A percentile compares a stretch with the other conserved stretches of the same genome.
Conservation (phyloP, 37 sponge, comb jelly and placozoan species). For the Aplysina aerophoba region DNA sequence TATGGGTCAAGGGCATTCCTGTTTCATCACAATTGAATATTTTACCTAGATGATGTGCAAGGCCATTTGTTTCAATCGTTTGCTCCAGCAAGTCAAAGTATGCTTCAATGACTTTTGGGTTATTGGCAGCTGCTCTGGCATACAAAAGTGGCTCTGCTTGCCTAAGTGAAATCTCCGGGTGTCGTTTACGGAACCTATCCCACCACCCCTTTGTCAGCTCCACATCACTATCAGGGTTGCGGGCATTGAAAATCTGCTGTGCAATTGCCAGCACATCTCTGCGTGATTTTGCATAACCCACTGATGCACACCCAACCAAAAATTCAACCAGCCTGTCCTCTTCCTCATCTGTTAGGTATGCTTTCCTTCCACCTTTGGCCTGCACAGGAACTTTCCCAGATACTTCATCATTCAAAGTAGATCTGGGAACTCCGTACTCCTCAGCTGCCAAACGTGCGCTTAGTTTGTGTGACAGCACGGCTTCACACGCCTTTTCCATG, state of each 20-base stretch:
- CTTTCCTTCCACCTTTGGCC: neutral
- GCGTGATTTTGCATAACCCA: neutral
- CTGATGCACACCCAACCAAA: constrained; percentile 1
- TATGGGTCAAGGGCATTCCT: constrained; percentile 34
- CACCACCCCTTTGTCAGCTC: constrained; percentile 41
- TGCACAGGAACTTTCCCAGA: neutral
- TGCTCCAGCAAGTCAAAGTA: constrained; percentile 51
- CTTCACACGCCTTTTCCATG: too few relatives aligned
- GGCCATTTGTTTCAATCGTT: constrained; percentile 29
- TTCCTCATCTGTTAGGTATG: neutral
- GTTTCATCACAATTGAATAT: constrained; percentile 53
- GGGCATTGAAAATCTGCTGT: constrained; percentile 3
- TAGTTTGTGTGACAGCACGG: neutral
- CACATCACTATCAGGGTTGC: neutral
- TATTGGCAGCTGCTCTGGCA: constrained; percentile 15
- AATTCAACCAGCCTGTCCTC: neutral
- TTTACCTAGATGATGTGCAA: constrained; percentile 37
- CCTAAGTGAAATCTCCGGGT: constrained; percentile 10
- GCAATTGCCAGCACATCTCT: neutral
- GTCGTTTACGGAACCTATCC: constrained; percentile 26
- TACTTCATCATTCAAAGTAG: constrained; percentile 3
- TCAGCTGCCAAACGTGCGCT: neutral
- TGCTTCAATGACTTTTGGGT: constrained; percentile 32
- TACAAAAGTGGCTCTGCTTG: constrained; percentile 14
- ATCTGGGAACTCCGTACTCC: neutral